Base-by-base conservation (phyloP, 2,888 invertebrate species). In the Dolichopus griseipennis region DNA sequence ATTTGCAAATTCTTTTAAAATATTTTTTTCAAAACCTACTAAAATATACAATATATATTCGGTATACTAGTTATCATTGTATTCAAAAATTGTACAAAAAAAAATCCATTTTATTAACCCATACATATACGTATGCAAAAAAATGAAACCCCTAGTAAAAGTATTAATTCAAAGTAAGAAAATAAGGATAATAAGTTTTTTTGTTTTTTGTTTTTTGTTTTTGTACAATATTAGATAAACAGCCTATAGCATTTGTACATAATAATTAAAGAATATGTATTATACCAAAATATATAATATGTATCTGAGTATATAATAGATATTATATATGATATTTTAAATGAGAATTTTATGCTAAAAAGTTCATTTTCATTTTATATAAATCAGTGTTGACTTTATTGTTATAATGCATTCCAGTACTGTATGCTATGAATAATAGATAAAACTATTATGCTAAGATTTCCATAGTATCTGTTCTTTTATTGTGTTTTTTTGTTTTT, bases 191-290 rank as follows among this genome's bases (percentile, higher is more conserved):
- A 37, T 37, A 37, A 10, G 3, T 52, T n/a, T 41, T 41, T 15
- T 52, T n/a, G 3, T 41, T 15, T 41, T 41, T 41, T 15, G 8
- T 41, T 41, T 15, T 41, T 27, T 41, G 15, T 41, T 41, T 41
- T 52, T 12, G 5, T 37, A 6, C n/a, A n/a, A 52, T 52, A 52
- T 52, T 52, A 52, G 52, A 15, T 52, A 52, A 52, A 52, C 52
- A 52, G 52, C 52, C 52, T 52, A 52, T n/a, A 52, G 52, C n/a
- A 52, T 52, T 52, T 52, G 52, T 52, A 52, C 52, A 52, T 52
- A 52, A 52, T 52, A 52, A 52, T 52, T 52, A 52, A 52, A 52
- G 52, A 52, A 18, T n/a, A n/a, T 27, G 27, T 27, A 27, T 27
- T 27, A 27, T 27, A 27, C 27, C 2, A 5, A 27, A 27, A 5